phyloP scores from a whole-genome alignment of 2,797 vertebrate genomes.

The Cossypha dichroa region DNA sequence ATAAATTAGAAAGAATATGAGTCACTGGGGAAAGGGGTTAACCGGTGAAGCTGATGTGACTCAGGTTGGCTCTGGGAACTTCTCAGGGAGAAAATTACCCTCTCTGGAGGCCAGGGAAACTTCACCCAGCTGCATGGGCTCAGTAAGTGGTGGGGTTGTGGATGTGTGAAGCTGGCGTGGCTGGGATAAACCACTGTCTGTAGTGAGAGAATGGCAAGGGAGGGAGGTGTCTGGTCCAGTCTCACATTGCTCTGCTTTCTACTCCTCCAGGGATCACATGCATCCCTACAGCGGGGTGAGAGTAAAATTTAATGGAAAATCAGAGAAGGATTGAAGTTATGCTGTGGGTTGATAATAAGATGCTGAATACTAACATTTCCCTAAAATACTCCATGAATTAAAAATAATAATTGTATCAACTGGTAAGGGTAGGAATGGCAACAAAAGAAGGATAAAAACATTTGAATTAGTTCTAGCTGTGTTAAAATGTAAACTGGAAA shows the following conservation, averaged over 20 bases:
- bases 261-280: not conserved
- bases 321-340: not conserved
- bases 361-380: not conserved
- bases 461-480: not conserved
- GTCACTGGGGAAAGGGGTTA: rapidly evolving
- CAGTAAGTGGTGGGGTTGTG: not conserved
- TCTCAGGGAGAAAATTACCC: not conserved
- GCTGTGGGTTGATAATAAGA: not conserved
- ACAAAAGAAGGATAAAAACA: not conserved
- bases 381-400: rapidly evolving
- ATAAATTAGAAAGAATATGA: not conserved
- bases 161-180: rapidly evolving
- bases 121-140: not conserved
- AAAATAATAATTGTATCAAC: not conserved
- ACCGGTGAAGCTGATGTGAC: not conserved
- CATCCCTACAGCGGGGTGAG: not conserved
- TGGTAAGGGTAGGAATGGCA: not conserved
- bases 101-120: not conserved
- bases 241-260: not conserved
- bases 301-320: not conserved
- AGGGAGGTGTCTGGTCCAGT: not conserved
- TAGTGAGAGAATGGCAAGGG: not conserved
- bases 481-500: not conserved
- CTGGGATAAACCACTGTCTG: not conserved
- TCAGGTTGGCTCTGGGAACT: not conserved